Conservation (phyloP, 92 coral and sea anemone genomes). For the Hydrozoanthus gracilis region DNA sequence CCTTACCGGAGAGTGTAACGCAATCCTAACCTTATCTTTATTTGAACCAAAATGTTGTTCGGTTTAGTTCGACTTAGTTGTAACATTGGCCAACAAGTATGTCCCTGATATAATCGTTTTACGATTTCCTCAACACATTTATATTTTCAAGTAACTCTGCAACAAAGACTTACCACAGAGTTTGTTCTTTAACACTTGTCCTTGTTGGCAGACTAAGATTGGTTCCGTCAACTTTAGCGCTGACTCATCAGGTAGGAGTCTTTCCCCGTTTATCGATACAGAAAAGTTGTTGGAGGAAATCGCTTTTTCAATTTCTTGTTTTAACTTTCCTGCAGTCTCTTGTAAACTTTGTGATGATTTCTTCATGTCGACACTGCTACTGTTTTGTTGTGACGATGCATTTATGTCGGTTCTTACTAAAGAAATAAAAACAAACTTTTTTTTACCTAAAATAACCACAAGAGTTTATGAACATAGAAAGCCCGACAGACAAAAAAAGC, state of each 20-base stretch:
- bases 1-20: too few relatives aligned
- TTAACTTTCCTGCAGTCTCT: not conserved
- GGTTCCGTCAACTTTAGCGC: conserved; percentile 1
- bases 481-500: not conserved
- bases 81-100: too few relatives aligned
- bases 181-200: conserved; percentile 3
- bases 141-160: too few relatives aligned
- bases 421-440: not conserved
- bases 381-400: not conserved
- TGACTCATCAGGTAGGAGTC: conserved; percentile 2
- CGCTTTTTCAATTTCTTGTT: not conserved
- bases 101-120: not conserved
- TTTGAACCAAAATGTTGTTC: too few relatives aligned
- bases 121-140: not conserved
- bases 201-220: not conserved
- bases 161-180: conserved; percentile 15
- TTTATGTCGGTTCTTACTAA: not conserved
- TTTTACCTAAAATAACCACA: not conserved
- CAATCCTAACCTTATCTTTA: too few relatives aligned
- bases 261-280: conserved; percentile 11
- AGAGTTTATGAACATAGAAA: not conserved
- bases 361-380: not conserved
- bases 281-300: conserved; percentile 5
- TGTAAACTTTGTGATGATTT: not conserved
- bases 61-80: too few relatives aligned